Conservation (phyloP, 1,140 invertebrate genomes). For the Ceratosolen fusciceps region DNA sequence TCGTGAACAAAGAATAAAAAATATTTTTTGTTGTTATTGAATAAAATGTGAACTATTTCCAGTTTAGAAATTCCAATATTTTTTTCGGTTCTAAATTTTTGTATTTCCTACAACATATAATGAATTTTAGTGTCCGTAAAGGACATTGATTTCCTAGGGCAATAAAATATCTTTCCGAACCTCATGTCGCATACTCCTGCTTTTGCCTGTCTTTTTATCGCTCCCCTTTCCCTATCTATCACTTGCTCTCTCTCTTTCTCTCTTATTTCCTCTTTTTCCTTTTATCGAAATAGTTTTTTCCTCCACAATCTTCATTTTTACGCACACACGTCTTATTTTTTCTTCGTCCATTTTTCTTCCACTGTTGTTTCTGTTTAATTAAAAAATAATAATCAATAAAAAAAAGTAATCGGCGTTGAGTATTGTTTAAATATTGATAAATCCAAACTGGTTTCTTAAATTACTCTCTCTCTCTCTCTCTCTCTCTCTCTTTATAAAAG, state of each 20-base stretch:
- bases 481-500: too few relatives aligned
- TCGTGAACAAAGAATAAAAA: neutral
- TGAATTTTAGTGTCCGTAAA: constrained; percentile 44
- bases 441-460: too few relatives aligned
- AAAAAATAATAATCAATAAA: too few relatives aligned
- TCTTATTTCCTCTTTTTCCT: neutral
- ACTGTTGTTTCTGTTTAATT: too few relatives aligned
- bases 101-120: constrained; percentile 33
- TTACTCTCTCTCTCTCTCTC: too few relatives aligned
- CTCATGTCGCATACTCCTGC: constrained; percentile 12
- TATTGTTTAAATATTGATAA: too few relatives aligned
- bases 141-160: constrained; percentile 46
- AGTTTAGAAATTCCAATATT: constrained; percentile 34
- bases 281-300: neutral
- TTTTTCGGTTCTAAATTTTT: neutral
- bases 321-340: neutral
- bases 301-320: neutral
- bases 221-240: neutral
- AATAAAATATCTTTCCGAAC: constrained; percentile 46
- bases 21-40: neutral
- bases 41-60: constrained; percentile 32
- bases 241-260: neutral
- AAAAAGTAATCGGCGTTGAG: too few relatives aligned
- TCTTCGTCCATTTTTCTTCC: neutral
- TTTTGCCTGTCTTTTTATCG: neutral